Evolutionary conservation across 2,113 vertebrate species (phyloP).

Genomic region (Solea solea): DNA sequence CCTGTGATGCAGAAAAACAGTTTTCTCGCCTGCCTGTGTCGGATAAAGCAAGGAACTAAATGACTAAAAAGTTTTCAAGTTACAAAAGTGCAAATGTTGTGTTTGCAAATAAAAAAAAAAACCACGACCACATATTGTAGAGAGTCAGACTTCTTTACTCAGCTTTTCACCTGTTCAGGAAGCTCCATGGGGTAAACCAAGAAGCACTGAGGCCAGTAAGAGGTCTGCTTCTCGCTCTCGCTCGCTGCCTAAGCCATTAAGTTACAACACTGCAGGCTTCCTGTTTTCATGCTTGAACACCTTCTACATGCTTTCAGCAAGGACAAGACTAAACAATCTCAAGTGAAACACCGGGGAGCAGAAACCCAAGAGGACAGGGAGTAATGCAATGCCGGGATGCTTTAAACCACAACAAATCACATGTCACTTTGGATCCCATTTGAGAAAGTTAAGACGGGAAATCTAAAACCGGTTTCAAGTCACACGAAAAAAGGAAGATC

Average conservation of each 20-base stretch:
- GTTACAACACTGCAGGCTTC: conserved; percentile 66
- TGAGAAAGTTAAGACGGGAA: conserved; percentile 49
- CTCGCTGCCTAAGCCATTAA: conserved; percentile 61
- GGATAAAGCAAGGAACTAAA: conserved; percentile 27
- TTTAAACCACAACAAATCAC: conserved; percentile 43
- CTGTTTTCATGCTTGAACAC: conserved; percentile 71
- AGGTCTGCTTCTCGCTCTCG: conserved; percentile 47
- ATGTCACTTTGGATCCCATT: conserved; percentile 26
- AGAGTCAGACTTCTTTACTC: conserved; percentile 13
- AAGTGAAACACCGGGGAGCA: conserved; percentile 47
- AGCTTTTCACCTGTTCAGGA: conserved; percentile 52
- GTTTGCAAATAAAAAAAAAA: not conserved
- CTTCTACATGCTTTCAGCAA: conserved; percentile 63
- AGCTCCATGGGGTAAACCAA: conserved; percentile 47
- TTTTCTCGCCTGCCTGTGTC: conserved; percentile 20
- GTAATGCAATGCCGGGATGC: conserved; percentile 18
- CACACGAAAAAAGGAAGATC: conserved; percentile 17
- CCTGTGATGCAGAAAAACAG: conserved; percentile 53
- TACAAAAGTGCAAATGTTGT: conserved; percentile 19
- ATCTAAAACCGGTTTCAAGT: conserved; percentile 50
- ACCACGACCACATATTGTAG: not conserved
- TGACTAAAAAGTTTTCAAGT: conserved; percentile 35
- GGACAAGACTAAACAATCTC: conserved; percentile 66
- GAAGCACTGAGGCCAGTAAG: conserved; percentile 45
- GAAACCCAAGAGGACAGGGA: conserved; percentile 47